Evolutionary conservation across 2,888 invertebrate genomes (phyloP).

Genomic region (Clanis bilineata): DNA sequence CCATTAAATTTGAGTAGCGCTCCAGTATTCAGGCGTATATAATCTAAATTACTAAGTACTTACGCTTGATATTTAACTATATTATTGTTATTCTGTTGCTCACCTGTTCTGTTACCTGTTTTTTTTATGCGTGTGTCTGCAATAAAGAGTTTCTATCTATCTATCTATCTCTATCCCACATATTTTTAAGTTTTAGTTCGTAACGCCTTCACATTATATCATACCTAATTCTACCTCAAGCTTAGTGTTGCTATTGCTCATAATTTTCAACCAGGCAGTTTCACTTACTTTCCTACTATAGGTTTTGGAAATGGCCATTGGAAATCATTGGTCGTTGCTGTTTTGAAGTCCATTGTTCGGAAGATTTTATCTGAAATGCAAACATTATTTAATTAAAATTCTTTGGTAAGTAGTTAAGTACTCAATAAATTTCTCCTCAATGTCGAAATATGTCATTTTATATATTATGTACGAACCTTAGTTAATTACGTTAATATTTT

Average conservation of each 20-base stretch:
- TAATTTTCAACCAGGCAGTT: constrained; percentile 20
- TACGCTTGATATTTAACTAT: too few species aligned
- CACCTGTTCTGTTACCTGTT: too few species aligned
- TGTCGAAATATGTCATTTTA: neutral
- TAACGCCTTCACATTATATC: neutral
- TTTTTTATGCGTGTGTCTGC: too few species aligned
- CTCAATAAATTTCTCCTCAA: too few species aligned
- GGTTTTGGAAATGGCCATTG: constrained; percentile 84
- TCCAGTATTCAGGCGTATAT: too few species aligned
- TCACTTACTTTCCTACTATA: constrained; percentile 75
- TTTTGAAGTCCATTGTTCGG: constrained; percentile 71
- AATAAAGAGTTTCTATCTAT: too few species aligned
- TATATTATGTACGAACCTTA: constrained; percentile 36
- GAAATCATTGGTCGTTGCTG: constrained; percentile 75
- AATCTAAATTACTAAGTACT: too few species aligned
- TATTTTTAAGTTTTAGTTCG: neutral
- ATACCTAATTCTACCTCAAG: neutral
- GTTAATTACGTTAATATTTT: constrained; percentile 67
- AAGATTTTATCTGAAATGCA: neutral
- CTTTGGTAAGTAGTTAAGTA: too few species aligned
- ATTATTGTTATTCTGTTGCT: too few species aligned
- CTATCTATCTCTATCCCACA: too few species aligned
- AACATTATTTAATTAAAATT: neutral
- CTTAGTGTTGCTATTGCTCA: constrained; percentile 9
- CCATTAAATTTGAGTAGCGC: too few species aligned